A percentile compares a stretch with the other conserved stretches of the same genome.
phyloP scores from a whole-genome alignment of 2,113 vertebrate genomes.

The Elgaria multicarinata region DNA sequence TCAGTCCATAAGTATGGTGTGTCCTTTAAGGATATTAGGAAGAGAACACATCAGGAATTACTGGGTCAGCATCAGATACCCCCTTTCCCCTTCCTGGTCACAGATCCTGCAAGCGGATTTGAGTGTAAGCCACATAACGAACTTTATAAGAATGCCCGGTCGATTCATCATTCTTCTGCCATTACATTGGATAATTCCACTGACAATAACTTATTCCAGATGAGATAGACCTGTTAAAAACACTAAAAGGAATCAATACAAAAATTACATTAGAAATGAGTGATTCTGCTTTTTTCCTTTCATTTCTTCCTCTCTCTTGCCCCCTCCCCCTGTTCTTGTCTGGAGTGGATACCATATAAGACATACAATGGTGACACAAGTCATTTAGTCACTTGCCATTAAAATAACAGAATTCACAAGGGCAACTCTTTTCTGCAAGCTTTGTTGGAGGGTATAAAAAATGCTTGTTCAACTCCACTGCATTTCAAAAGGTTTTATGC shows the following conservation, averaged over 20 bases:
- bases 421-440: background rate
- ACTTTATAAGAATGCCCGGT: rapidly evolving
- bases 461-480: background rate
- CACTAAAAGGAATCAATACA: background rate
- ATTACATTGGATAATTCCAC: background rate
- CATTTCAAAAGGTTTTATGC: background rate
- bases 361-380: background rate
- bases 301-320: rapidly evolving
- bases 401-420: conserved; percentile 9
- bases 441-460: background rate
- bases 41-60: background rate
- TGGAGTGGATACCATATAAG: background rate
- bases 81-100: background rate
- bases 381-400: conserved; percentile 40
- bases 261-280: conserved; percentile 16
- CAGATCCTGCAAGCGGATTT: background rate
- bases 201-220: background rate
- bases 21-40: rapidly evolving
- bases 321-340: rapidly evolving
- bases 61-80: rapidly evolving
- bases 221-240: conserved; percentile 21
- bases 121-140: rapidly evolving
- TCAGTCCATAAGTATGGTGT: background rate
- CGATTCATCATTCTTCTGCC: conserved; percentile 9
- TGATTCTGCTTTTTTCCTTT: background rate